Conservation (phyloP, 1,140 invertebrate genomes). For the Euwallacea similis region DNA sequence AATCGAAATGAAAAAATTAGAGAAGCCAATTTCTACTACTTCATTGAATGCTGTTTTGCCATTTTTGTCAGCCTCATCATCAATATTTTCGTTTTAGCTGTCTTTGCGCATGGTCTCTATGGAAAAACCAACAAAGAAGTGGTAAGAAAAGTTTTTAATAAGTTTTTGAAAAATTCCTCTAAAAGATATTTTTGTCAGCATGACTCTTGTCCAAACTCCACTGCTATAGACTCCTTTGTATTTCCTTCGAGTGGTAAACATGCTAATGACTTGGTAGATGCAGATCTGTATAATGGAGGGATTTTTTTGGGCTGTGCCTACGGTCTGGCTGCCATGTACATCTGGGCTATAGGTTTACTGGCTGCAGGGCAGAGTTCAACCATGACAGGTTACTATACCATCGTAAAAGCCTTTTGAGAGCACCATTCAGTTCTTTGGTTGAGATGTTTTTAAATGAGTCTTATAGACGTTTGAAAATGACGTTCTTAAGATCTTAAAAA, state of each 20-base stretch:
- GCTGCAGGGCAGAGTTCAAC: constrained; percentile 91
- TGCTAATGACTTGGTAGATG: constrained; percentile 62
- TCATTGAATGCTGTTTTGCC: constrained; percentile 82
- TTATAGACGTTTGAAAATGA: too few species aligned
- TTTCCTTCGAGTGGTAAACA: constrained; percentile 42
- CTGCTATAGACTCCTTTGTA: constrained; percentile 37
- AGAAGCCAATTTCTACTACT: constrained; percentile 90
- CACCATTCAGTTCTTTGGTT: not conserved
- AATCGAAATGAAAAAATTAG: constrained; percentile 68
- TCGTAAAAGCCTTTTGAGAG: not conserved
- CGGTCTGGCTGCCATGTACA: constrained; percentile 79
- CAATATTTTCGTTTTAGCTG: constrained; percentile 87
- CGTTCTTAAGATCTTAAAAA: too few species aligned
- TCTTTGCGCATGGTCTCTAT: constrained; percentile 84
- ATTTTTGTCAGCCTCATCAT: constrained; percentile 86
- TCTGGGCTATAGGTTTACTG: constrained; percentile 88
- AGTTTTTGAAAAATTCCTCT: not conserved
- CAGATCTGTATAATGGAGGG: constrained; percentile 82
- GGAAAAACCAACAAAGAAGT: constrained; percentile 66
- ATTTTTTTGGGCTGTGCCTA: constrained; percentile 84
- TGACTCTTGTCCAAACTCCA: constrained; percentile 32
- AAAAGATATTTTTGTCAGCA: constrained; percentile 13
- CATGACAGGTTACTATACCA: constrained; percentile 67
- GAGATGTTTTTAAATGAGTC: too few species aligned
- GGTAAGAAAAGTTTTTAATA: constrained; percentile 28